Conservation (phyloP, 2,888 invertebrate genomes). For the Latrodectus elegans region DNA sequence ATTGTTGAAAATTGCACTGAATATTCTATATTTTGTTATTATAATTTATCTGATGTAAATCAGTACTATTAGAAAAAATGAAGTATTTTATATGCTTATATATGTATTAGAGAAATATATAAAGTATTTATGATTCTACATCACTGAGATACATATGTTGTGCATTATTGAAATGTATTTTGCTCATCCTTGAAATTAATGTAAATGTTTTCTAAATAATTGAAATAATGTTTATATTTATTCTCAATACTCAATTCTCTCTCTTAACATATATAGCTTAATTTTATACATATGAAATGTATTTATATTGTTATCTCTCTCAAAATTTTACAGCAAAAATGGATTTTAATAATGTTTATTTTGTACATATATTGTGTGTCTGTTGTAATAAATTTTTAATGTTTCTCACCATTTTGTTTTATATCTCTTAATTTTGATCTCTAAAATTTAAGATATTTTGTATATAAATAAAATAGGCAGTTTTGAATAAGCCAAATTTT, state of each 20-base stretch:
- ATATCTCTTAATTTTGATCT: too few species aligned
- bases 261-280: constrained; percentile 46
- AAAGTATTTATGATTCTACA: constrained; percentile 59
- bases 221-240: constrained; percentile 34
- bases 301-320: constrained; percentile 65
- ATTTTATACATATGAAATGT: constrained; percentile 59
- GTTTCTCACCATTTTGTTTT: constrained; percentile 53
- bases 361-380: constrained; percentile 65
- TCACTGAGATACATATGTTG: constrained; percentile 56
- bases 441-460: too few species aligned
- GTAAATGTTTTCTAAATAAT: constrained; percentile 51
- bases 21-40: constrained; percentile 32
- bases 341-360: constrained; percentile 59
- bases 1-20: constrained; percentile 14
- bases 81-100: constrained; percentile 18
- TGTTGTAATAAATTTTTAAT: constrained; percentile 69
- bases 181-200: constrained; percentile 54
- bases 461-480: too few species aligned
- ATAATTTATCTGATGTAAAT: constrained; percentile 15
- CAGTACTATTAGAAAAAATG: constrained; percentile 15
- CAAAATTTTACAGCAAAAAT: constrained; percentile 51
- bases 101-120: constrained; percentile 38
- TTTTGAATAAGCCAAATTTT: too few species aligned
- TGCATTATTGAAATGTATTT: constrained; percentile 59
- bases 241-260: constrained; percentile 17